phyloP scores from a whole-genome alignment of 2,113 vertebrate species.

The Sinosuthora webbiana region DNA sequence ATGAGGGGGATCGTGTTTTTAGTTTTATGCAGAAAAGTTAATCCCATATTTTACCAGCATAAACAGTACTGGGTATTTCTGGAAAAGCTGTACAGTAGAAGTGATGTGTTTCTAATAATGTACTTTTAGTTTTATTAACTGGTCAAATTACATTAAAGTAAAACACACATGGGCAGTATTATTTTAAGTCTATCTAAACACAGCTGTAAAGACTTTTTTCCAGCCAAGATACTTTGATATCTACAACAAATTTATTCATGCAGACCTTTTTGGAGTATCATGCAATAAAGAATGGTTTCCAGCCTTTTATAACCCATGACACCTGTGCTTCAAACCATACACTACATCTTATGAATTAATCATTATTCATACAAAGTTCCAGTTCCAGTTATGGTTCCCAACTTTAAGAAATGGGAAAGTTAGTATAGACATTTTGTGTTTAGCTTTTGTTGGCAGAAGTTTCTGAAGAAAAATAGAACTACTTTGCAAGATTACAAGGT shows the following conservation, averaged over 20 bases:
- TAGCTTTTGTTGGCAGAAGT: background rate
- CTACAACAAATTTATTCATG: background rate
- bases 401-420: background rate
- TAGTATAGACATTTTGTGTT: background rate
- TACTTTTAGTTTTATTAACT: background rate
- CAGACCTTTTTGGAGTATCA: background rate
- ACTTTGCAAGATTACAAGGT: background rate
- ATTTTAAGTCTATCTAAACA: constrained; percentile 23
- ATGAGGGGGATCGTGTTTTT: background rate
- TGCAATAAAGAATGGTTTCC: background rate
- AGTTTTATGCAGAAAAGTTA: background rate
- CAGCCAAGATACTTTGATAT: background rate
- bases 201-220: background rate
- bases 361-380: background rate
- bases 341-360: background rate
- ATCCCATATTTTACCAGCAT: background rate
- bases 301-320: background rate
- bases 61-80: background rate
- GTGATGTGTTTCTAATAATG: background rate
- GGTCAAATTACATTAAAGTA: background rate
- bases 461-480: background rate
- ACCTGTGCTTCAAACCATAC: background rate
- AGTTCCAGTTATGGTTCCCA: background rate
- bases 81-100: background rate
- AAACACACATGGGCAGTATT: background rate